These are phyloP conservation scores for Leptodactylus fuscus DNA, from an alignment of 2,113 vertebrate genomes.

Conservation along the genomic window DNA sequence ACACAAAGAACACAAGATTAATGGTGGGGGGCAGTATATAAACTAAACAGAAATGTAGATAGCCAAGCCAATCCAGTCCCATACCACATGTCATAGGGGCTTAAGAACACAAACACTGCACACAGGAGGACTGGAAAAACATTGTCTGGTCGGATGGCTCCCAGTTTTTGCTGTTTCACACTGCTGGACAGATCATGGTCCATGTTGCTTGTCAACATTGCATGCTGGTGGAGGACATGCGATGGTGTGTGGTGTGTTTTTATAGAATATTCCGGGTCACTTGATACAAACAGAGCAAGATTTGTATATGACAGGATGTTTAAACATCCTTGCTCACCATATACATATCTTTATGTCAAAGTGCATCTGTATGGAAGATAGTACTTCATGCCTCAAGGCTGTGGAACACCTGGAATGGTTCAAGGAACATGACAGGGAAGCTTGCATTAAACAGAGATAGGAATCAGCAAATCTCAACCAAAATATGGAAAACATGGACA, in stretches of 20 bases:
- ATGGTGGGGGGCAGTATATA: neutral
- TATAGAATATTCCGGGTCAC: neutral
- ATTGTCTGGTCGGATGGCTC: constrained; percentile 13
- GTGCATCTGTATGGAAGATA: neutral
- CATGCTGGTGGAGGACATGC: neutral
- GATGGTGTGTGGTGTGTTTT: neutral
- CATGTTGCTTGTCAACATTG: neutral
- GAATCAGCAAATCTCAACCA: neutral
- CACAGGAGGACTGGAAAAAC: constrained; percentile 22
- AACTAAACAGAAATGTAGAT: neutral
- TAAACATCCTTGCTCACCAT: neutral
- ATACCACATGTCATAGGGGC: neutral
- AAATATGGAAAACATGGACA: neutral
- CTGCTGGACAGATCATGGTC: constrained; percentile 11
- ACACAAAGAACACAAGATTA: neutral
- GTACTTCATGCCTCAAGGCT: neutral
- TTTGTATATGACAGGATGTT: constrained; percentile 6
- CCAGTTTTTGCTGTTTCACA: neutral
- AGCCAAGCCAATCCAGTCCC: neutral
- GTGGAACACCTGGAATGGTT: neutral
- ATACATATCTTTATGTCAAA: neutral
- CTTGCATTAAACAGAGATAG: neutral
- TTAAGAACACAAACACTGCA: constrained; percentile 7
- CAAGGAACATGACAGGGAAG: neutral
- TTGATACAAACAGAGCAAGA: neutral